phyloP scores from a whole-genome alignment of 2,797 vertebrate species.

The Anomalospiza imberbis region DNA sequence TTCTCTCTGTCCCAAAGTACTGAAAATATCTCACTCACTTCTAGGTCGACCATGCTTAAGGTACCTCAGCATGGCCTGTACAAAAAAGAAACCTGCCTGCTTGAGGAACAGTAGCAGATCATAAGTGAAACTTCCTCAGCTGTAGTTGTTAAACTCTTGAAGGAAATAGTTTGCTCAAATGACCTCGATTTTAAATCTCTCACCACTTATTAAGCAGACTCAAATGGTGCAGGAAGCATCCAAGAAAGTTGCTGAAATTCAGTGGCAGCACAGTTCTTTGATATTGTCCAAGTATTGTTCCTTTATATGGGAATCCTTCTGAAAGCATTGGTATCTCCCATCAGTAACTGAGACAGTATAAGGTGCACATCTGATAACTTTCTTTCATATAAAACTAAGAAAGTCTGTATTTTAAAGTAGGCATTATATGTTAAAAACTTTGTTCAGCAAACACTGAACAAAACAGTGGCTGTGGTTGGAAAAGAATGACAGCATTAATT shows the following conservation, averaged over 20 bases:
- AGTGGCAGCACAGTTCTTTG: neutral
- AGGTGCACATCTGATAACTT: neutral
- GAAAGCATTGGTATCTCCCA: neutral
- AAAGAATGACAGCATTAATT: neutral
- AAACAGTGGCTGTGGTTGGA: neutral
- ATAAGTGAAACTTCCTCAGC: neutral
- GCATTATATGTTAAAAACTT: neutral
- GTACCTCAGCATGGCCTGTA: neutral
- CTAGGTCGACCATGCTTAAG: neutral
- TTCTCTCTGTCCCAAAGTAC: neutral
- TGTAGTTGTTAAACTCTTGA: neutral
- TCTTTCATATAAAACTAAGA: neutral
- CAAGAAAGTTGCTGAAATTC: neutral
- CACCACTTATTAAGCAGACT: neutral
- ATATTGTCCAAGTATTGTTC: neutral
- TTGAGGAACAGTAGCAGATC: neutral
- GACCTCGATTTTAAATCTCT: neutral
- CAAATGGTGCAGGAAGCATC: neutral
- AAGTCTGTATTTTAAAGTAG: neutral
- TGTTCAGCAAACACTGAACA: neutral
- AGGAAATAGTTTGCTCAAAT: neutral
- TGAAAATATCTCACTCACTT: neutral
- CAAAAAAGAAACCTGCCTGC: neutral
- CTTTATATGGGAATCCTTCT: neutral
- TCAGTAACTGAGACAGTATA: neutral